A percentile compares a stretch with the other conserved stretches of the same genome.
phyloP scores from a whole-genome alignment of 2,113 vertebrate genomes.

The Datnioides undecimradiatus region DNA sequence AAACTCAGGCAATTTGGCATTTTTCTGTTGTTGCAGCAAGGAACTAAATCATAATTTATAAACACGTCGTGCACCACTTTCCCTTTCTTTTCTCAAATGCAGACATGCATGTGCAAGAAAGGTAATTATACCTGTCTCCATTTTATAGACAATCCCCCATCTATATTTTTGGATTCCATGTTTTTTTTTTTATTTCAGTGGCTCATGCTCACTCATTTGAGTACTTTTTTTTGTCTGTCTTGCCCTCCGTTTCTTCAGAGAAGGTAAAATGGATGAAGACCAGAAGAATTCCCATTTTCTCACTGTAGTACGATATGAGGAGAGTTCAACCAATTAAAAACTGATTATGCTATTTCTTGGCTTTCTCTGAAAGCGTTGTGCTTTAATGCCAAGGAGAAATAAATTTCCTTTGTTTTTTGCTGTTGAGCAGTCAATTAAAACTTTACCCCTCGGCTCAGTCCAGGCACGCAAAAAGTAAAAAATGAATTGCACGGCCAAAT shows the following conservation, averaged over 20 bases:
- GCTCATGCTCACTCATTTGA: background rate
- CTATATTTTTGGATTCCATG: background rate
- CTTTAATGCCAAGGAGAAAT: slow-evolving; percentile 22
- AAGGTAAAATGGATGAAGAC: background rate
- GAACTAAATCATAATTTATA: slow-evolving; percentile 29
- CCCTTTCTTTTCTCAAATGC: background rate
- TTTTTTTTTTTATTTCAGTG: background rate
- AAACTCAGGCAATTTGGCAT: slow-evolving; percentile 16
- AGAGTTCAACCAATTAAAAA: slow-evolving; percentile 33
- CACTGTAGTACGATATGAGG: slow-evolving; percentile 1
- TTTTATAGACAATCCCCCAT: background rate
- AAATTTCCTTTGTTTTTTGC: slow-evolving; percentile 23
- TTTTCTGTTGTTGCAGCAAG: slow-evolving; percentile 14
- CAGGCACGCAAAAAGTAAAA: slow-evolving; percentile 31
- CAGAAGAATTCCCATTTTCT: background rate
- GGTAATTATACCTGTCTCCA: background rate
- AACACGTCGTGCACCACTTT: background rate
- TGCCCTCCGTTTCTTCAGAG: background rate
- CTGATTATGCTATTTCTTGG: slow-evolving; percentile 5
- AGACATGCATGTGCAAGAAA: background rate
- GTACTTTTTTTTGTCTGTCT: background rate
- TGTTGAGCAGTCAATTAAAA: slow-evolving; percentile 35
- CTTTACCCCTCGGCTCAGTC: slow-evolving; percentile 35
- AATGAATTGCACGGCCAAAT: slow-evolving; percentile 18
- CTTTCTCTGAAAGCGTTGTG: slow-evolving; percentile 9